Evolutionary conservation across 2,888 invertebrate genomes (phyloP), one percentile per base, ranked within the genome.

Genomic region (Zygogramma bicolorata): DNA sequence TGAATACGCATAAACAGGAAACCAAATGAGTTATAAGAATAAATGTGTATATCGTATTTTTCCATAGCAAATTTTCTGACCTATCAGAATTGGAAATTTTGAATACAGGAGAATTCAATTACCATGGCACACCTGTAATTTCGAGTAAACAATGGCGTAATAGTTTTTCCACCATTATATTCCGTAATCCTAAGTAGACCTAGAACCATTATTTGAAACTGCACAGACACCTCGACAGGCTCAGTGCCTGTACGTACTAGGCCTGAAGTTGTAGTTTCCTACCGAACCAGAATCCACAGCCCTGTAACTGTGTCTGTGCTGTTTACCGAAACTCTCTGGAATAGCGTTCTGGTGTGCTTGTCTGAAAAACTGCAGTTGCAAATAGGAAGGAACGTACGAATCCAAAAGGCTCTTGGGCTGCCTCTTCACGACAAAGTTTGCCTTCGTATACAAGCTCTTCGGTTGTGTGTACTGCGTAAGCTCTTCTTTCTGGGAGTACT

Each of bases 361-460:
- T 7, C 71, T 75, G 65, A 73, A 76, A 53, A 74, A 77, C 63
- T 77, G 76, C 34, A 85, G 68, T 77, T 87, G 87, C 34, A 87
- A 60, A 38, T 78, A 70, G 4, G 87, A 87, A 0, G 90, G 89
- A 4, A 89, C 84, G 73, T 90, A 90, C 6, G 89, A 88, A 73
- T 89, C 89, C 49, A 90, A 81, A 22, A 90, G 80, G n/a, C 89
- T 88, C 78, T 87, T 87, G 0, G 89, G 88, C 67, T 85, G 81
- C 18, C 86, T 76, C 73, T 81, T 80, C 22, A 71, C 62, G 5
- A 70, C 61, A 13, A 66, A 57, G 42, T 78, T 77, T 49, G 65
- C 66, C 57, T 75, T 75, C 8, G 59, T 61, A 65, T 72, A 75
- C 10, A 65, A 22, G 8, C 46, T 71, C 34, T 74, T 72, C 7